Evolutionary conservation across 1,140 invertebrate species (phyloP).

Genomic region (Rhopalosiphum maidis): DNA sequence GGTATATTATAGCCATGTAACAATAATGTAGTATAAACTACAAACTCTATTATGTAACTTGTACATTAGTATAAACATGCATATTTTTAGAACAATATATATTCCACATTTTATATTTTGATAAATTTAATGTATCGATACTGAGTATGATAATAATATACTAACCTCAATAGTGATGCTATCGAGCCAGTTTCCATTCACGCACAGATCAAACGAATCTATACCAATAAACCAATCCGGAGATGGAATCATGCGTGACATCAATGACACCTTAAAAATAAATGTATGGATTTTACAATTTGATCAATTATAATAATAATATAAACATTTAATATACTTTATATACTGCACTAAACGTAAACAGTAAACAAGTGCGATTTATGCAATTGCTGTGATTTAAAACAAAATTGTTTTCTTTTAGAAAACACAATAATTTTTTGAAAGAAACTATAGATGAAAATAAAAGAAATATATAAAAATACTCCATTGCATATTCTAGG

Average conservation of each 20-base stretch:
- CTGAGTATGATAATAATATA: not conserved
- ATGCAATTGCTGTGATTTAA: not conserved
- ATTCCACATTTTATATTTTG: not conserved
- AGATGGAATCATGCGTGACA: constrained; percentile 88
- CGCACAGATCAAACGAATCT: constrained; percentile 90
- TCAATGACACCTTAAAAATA: constrained; percentile 76
- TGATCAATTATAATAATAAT: not conserved
- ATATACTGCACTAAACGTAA: not conserved
- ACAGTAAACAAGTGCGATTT: not conserved
- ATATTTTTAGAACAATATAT: not conserved
- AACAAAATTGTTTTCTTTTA: too few species aligned
- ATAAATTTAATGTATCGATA: not conserved
- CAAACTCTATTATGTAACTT: not conserved
- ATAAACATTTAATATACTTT: not conserved
- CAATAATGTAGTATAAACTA: not conserved
- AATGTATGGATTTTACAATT: constrained; percentile 42
- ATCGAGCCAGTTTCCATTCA: constrained; percentile 94
- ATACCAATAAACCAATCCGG: constrained; percentile 98
- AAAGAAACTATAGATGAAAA: too few species aligned
- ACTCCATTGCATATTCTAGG: too few species aligned
- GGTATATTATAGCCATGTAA: not conserved
- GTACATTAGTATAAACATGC: not conserved
- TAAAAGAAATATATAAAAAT: too few species aligned
- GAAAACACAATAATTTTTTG: too few species aligned
- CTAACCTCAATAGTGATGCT: constrained; percentile 87